Percentiles rank a stretch among this genome's conserved stretches.
phyloP scores from a whole-genome alignment of 2,113 vertebrate species.

The Mionectes macconnelli region DNA sequence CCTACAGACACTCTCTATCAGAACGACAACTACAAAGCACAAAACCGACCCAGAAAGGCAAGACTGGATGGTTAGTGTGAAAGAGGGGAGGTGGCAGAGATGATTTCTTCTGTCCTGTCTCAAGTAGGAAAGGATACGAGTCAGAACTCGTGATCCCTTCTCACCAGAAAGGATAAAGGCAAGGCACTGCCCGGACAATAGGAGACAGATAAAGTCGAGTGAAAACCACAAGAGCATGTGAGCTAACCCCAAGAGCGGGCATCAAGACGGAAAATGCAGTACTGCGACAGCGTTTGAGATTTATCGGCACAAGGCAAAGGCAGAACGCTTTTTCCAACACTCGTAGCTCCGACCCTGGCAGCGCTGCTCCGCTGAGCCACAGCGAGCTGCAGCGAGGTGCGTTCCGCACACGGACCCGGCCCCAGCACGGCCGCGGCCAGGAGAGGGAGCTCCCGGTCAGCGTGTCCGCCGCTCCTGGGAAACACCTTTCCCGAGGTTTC shows the following conservation, averaged over 20 bases:
- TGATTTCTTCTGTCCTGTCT: not conserved
- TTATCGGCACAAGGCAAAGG: rapidly evolving
- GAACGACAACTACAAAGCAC: not conserved
- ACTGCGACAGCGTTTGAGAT: rapidly evolving
- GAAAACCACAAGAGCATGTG: rapidly evolving
- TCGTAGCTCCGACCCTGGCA: rapidly evolving
- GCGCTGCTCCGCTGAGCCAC: rapidly evolving
- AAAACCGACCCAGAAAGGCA: not conserved
- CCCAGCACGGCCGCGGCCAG: not conserved
- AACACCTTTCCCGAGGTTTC: rapidly evolving
- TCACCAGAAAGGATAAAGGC: not conserved
- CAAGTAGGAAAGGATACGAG: not conserved
- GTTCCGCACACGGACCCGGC: rapidly evolving
- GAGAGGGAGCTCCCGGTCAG: not conserved
- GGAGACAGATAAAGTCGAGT: not conserved
- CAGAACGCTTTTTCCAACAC: rapidly evolving
- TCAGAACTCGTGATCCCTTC: not conserved
- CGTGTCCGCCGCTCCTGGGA: rapidly evolving
- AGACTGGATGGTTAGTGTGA: rapidly evolving
- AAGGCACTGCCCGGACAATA: not conserved
- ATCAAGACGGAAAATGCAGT: not conserved
- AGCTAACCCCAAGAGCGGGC: rapidly evolving
- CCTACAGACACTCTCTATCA: not conserved
- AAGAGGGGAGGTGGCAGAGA: not conserved
- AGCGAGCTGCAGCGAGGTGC: rapidly evolving